Conservation (phyloP, 2,888 invertebrate species). For the Acleris cristana region DNA sequence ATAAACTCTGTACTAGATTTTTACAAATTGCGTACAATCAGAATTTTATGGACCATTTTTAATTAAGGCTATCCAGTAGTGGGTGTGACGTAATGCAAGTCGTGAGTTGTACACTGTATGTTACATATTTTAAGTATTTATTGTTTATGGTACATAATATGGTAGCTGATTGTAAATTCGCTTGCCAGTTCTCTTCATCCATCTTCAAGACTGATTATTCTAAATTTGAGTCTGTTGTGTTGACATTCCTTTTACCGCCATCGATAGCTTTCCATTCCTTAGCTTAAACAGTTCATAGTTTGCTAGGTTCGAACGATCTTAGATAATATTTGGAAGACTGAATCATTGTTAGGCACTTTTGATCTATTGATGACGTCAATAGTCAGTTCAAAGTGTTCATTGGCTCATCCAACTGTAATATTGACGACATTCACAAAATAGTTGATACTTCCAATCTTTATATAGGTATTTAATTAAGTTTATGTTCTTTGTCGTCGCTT, state of each 20-base stretch:
- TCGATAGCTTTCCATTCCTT: conserved; percentile 44
- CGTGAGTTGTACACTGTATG: conserved; percentile 52
- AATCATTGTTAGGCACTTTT: conserved; percentile 65
- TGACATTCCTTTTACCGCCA: conserved; percentile 65
- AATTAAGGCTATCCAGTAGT: conserved; percentile 43
- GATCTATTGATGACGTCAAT: conserved; percentile 75
- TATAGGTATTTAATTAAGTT: background rate
- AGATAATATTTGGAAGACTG: conserved; percentile 63
- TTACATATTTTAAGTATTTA: conserved; percentile 77
- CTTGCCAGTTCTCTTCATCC: conserved; percentile 65
- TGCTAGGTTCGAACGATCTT: conserved; percentile 57
- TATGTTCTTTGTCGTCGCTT: background rate
- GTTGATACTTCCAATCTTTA: conserved; percentile 11
- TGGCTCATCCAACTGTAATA: conserved; percentile 27
- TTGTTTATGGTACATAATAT: conserved; percentile 59
- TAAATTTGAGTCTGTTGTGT: conserved; percentile 70
- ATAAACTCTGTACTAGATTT: conserved; percentile 81
- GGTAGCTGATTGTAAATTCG: conserved; percentile 48
- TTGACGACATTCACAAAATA: conserved; percentile 33
- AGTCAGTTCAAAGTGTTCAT: conserved; percentile 62
- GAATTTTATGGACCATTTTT: conserved; percentile 74
- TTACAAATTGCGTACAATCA: conserved; percentile 76
- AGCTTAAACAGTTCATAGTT: conserved; percentile 48
- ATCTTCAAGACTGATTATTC: conserved; percentile 81
- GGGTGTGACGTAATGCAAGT: conserved; percentile 32